Evolutionary conservation across 2,113 vertebrate species (phyloP).

Genomic region (Emydocephalus ijimae): DNA sequence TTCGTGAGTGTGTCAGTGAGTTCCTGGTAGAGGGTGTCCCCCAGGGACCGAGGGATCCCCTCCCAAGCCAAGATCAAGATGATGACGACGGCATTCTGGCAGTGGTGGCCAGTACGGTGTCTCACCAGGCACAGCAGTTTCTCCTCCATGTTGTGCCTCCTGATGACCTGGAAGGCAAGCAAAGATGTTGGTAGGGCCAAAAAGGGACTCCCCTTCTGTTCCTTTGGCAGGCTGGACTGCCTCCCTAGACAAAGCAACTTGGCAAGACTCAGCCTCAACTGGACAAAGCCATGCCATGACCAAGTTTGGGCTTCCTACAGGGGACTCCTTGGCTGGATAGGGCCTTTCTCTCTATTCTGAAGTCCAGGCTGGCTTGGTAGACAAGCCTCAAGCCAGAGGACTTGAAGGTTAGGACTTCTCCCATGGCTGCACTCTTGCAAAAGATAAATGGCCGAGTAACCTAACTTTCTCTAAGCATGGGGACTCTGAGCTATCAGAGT

Average conservation of each 20-base stretch:
- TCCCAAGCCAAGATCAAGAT: conserved; percentile 97
- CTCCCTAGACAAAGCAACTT: not conserved
- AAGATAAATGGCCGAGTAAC: not conserved
- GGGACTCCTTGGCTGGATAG: not conserved
- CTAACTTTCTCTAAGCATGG: not conserved
- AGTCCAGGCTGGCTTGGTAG: not conserved
- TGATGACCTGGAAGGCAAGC: conserved; percentile 79
- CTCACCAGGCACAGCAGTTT: conserved; percentile 93
- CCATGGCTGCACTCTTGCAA: not conserved
- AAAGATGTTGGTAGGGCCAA: not conserved
- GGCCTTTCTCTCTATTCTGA: not conserved
- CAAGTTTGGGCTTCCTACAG: not conserved
- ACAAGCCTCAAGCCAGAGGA: not conserved
- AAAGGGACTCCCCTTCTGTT: not conserved
- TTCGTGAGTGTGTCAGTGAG: conserved; percentile 87
- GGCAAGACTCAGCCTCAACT: not conserved
- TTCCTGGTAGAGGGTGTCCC: conserved; percentile 89
- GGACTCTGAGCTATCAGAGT: too few species aligned
- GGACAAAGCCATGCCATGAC: not conserved
- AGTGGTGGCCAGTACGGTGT: conserved; percentile 89
- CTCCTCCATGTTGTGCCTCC: conserved; percentile 85
- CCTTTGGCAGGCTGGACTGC: too few species aligned
- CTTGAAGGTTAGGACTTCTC: not conserved
- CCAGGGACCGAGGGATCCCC: conserved; percentile 83
- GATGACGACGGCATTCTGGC: conserved; percentile 89